These are phyloP conservation scores for Acrobasis suavella DNA, from an alignment of 2,888 invertebrate genomes.

Conservation along the genomic window DNA sequence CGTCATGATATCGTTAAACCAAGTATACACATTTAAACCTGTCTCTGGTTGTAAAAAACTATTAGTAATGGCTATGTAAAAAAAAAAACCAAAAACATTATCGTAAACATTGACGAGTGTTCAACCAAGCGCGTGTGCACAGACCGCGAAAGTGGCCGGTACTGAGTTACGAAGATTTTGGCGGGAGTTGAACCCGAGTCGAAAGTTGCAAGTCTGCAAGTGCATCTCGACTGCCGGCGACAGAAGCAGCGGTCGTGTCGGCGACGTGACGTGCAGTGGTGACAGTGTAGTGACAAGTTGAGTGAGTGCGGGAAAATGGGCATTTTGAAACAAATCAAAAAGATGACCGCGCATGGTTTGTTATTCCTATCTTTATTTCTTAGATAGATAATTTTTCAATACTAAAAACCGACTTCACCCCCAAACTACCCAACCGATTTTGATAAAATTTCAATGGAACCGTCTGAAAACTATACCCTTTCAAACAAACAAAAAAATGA, in stretches of 20 bases:
- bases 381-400: background rate
- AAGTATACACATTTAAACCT: too few relatives aligned
- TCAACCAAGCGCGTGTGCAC: slow-evolving; percentile 1
- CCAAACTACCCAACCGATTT: too few relatives aligned
- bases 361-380: slow-evolving; percentile 32
- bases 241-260: slow-evolving; percentile 50
- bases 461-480: too few relatives aligned
- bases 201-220: slow-evolving; percentile 55
- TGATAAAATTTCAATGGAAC: too few relatives aligned
- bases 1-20: too few relatives aligned
- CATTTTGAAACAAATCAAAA: slow-evolving; percentile 74
- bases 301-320: slow-evolving; percentile 53
- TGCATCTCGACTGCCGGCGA: slow-evolving; percentile 55
- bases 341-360: slow-evolving; percentile 68
- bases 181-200: slow-evolving; percentile 58
- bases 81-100: background rate
- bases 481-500: too few relatives aligned
- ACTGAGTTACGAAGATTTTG: slow-evolving; percentile 37
- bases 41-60: background rate
- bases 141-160: slow-evolving; percentile 15
- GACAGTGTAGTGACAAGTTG: slow-evolving; percentile 33
- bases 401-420: too few relatives aligned
- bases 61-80: background rate
- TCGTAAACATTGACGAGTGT: background rate
- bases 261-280: slow-evolving; percentile 31